phyloP scores from a whole-genome alignment of 2,113 vertebrate species.

The Apteryx owenii region DNA sequence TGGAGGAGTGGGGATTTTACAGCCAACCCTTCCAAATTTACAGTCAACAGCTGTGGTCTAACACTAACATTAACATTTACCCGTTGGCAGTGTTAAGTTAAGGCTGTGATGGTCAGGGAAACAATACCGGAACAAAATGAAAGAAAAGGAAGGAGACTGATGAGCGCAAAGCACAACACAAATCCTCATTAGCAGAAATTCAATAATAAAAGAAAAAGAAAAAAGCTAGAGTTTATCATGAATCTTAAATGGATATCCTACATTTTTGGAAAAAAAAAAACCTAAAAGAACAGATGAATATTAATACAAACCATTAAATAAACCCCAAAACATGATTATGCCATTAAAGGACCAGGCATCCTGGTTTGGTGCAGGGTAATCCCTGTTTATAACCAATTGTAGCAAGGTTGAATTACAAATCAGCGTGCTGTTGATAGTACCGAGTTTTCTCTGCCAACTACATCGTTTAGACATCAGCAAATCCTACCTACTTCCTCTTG shows the following conservation, averaged over 20 bases:
- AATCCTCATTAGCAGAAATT: slow-evolving; percentile 44
- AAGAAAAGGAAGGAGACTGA: slow-evolving; percentile 4
- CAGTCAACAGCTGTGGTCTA: slow-evolving; percentile 57
- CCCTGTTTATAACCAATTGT: slow-evolving; percentile 9
- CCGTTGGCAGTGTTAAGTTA: slow-evolving; percentile 26
- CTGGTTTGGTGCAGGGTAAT: background rate
- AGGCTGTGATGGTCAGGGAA: background rate
- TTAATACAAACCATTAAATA: background rate
- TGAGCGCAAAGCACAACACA: slow-evolving; percentile 26
- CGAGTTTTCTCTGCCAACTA: slow-evolving; percentile 49
- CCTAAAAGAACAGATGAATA: background rate
- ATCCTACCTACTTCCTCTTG: slow-evolving; percentile 64
- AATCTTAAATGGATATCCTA: background rate
- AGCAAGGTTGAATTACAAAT: slow-evolving; percentile 19
- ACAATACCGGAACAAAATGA: slow-evolving; percentile 36
- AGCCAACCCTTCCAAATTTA: slow-evolving; percentile 31
- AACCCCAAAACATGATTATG: background rate
- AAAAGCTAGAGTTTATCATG: background rate
- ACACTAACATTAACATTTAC: slow-evolving; percentile 44
- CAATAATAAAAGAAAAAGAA: background rate
- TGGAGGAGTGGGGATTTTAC: slow-evolving; percentile 29
- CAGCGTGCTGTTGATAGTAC: slow-evolving; percentile 4
- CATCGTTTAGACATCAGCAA: slow-evolving; percentile 41
- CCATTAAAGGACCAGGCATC: background rate
- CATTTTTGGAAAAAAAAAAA: background rate